Evolutionary conservation across 2,113 vertebrate species (phyloP).

Genomic region (Prietella phreatophila): DNA sequence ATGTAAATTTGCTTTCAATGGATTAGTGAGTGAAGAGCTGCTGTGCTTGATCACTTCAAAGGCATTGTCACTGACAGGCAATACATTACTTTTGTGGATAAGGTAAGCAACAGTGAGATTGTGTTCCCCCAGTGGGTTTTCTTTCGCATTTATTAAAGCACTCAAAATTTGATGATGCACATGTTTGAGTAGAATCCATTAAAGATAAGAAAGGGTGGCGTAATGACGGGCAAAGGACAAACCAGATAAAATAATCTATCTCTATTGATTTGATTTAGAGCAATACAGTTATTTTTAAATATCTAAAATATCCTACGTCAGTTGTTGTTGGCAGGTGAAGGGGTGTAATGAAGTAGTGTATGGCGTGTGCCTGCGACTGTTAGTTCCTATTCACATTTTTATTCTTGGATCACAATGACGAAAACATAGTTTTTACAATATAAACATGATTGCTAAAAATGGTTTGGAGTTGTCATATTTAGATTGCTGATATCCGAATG

Average conservation of each 20-base stretch:
- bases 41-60: conserved; percentile 8
- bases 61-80: neutral
- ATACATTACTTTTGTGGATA: neutral
- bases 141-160: conserved; percentile 7
- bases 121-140: neutral
- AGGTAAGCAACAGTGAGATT: neutral
- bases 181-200: neutral
- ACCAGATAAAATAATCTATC: neutral
- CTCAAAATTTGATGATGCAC: conserved; percentile 14
- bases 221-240: neutral
- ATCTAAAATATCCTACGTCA: neutral
- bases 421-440: neutral
- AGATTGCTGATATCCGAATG: neutral
- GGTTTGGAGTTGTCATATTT: neutral
- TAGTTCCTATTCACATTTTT: neutral
- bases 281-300: neutral
- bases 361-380: neutral
- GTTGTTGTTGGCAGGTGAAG: neutral
- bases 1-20: neutral
- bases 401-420: neutral
- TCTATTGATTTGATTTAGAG: neutral
- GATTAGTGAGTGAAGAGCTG: conserved; percentile 4
- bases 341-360: neutral
- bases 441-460: neutral
- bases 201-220: neutral